Conservation (phyloP, 2,113 vertebrate species). For the Daphoenositta chrysoptera region DNA sequence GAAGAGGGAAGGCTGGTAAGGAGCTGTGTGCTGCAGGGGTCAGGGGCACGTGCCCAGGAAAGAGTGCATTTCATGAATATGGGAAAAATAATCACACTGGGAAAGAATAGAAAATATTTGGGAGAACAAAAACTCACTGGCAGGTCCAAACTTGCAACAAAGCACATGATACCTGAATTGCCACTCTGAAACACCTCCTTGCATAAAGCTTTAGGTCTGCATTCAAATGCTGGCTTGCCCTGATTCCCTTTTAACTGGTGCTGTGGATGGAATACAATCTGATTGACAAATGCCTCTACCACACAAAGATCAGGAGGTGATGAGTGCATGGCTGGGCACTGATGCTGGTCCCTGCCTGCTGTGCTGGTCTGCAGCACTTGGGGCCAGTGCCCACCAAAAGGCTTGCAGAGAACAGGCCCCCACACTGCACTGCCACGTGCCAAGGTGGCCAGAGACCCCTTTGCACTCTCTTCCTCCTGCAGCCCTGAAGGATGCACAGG, state of each 20-base stretch:
- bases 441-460: background rate
- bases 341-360: background rate
- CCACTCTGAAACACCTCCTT: background rate
- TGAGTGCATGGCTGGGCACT: background rate
- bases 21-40: background rate
- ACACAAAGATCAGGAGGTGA: background rate
- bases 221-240: background rate
- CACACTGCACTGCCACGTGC: background rate
- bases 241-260: background rate
- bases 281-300: background rate
- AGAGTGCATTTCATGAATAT: background rate
- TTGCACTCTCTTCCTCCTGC: background rate
- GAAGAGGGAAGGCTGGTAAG: background rate
- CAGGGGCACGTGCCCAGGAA: background rate
- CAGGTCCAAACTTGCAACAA: background rate
- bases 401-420: background rate
- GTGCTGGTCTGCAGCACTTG: background rate
- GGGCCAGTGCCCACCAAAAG: background rate
- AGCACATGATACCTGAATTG: background rate
- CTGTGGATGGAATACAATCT: background rate
- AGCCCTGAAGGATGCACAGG: background rate
- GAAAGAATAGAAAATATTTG: background rate
- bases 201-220: background rate
- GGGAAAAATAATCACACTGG: background rate
- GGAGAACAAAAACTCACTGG: background rate